phyloP scores from a whole-genome alignment of 2,888 invertebrate genomes.

The Girardia tigrina region DNA sequence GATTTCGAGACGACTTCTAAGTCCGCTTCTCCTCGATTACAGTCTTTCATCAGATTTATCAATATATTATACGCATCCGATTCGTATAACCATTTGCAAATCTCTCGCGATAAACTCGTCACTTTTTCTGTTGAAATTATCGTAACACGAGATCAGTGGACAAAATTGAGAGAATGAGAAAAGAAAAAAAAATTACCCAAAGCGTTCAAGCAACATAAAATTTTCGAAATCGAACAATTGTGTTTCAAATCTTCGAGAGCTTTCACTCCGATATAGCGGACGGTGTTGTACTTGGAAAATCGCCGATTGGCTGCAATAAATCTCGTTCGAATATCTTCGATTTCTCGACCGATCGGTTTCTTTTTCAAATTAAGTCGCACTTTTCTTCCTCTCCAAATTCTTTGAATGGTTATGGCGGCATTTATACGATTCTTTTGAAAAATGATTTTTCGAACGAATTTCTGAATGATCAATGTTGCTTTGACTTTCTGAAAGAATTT shows the following conservation, averaged over 20 bases:
- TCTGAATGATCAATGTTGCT: not conserved
- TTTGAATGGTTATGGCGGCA: not conserved
- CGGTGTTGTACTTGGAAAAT: slow-evolving; percentile 4
- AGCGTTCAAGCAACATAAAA: not conserved
- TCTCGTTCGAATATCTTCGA: not conserved
- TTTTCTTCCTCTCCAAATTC: not conserved
- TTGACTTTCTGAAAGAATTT: not conserved
- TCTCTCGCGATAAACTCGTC: not conserved
- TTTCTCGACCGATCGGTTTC: not conserved
- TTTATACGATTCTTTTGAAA: too few relatives aligned
- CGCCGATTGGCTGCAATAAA: not conserved
- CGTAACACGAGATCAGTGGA: not conserved
- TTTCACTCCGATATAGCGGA: not conserved
- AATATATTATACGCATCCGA: not conserved
- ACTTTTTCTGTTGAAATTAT: not conserved
- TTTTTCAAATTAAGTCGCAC: not conserved
- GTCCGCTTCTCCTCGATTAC: not conserved
- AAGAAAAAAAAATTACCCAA: not conserved
- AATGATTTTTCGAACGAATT: too few relatives aligned
- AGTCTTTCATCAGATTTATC: not conserved
- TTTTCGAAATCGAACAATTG: not conserved
- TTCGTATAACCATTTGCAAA: not conserved
- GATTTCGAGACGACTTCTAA: not conserved
- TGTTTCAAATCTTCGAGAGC: not conserved
- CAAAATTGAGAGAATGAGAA: not conserved